Percentiles rank a stretch among this genome's conserved stretches.
These are phyloP conservation scores for Anastatus disparis DNA, from an alignment of 1,140 invertebrate genomes.

Conservation along the genomic window DNA sequence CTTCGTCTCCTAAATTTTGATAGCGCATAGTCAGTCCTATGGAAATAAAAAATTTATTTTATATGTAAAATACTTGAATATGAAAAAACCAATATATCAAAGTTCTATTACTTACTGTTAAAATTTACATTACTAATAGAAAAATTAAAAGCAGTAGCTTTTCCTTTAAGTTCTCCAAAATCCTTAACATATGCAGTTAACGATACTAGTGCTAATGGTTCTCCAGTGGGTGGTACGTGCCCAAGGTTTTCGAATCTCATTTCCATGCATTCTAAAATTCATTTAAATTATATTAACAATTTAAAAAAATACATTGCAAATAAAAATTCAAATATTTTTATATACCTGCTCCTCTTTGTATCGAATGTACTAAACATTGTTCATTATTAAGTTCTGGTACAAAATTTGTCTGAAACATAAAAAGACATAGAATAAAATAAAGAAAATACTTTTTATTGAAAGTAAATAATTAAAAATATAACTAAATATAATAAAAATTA, in stretches of 20 bases:
- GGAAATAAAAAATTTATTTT: constrained; percentile 4
- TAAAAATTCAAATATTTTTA: background rate
- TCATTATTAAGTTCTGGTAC: constrained; percentile 35
- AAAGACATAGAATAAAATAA: background rate
- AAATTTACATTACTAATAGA: constrained; percentile 52
- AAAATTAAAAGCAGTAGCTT: constrained; percentile 59
- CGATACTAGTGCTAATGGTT: constrained; percentile 46
- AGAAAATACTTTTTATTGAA: background rate
- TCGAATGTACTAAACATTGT: constrained; percentile 49
- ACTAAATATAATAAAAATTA: background rate
- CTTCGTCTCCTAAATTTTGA: constrained; percentile 49
- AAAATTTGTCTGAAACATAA: constrained; percentile 45
- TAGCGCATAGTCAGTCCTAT: constrained; percentile 55
- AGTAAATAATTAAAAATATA: background rate
- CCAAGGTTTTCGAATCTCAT: constrained; percentile 50
- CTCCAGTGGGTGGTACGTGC: constrained; percentile 35
- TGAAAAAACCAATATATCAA: background rate
- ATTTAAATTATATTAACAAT: background rate
- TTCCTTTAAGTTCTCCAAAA: constrained; percentile 33
- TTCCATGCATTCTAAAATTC: constrained; percentile 50
- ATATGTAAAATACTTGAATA: background rate
- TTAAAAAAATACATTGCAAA: background rate
- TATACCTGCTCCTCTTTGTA: constrained; percentile 51
- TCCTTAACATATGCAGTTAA: constrained; percentile 52
- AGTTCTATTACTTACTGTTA: constrained; percentile 50